These are phyloP conservation scores for Brachylomia viminalis DNA, from an alignment of 2,888 invertebrate species.

Conservation along the genomic window DNA sequence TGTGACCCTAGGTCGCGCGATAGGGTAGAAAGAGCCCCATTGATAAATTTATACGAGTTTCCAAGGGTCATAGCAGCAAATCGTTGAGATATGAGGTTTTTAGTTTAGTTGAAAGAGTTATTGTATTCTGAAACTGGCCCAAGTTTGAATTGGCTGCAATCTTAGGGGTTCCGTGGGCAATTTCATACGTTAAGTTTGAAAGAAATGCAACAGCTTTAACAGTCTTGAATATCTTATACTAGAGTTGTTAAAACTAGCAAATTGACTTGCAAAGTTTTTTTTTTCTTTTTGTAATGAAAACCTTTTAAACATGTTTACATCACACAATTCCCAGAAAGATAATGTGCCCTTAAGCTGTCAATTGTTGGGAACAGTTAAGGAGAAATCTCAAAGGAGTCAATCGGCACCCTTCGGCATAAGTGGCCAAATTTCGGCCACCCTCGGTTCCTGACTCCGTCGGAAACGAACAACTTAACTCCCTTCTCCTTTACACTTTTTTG, in stretches of 20 bases:
- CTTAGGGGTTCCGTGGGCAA: background rate
- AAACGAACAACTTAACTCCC: conserved; percentile 55
- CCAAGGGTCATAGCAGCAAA: conserved; percentile 54
- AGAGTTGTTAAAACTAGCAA: background rate
- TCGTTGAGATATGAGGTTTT: conserved; percentile 57
- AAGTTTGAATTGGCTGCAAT: background rate
- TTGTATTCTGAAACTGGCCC: conserved; percentile 21
- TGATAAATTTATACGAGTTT: conserved; percentile 70
- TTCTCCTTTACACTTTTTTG: conserved; percentile 56
- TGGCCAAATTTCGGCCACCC: conserved; percentile 70
- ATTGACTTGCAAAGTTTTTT: background rate
- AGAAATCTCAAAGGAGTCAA: conserved; percentile 66
- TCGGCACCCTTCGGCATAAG: conserved; percentile 63
- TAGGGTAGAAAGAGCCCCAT: conserved; percentile 73
- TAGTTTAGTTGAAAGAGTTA: conserved; percentile 36
- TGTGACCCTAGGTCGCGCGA: conserved; percentile 79
- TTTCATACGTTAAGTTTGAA: background rate
- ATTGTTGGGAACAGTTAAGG: conserved; percentile 53
- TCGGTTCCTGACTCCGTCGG: conserved; percentile 29
- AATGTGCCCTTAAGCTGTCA: conserved; percentile 30
- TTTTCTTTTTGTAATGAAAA: background rate
- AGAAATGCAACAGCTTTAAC: background rate
- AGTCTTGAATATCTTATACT: background rate
- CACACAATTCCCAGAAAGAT: conserved; percentile 12
- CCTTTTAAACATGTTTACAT: background rate